phyloP scores from a whole-genome alignment of 2,888 invertebrate species.

The Kryphioiulus occultus region DNA sequence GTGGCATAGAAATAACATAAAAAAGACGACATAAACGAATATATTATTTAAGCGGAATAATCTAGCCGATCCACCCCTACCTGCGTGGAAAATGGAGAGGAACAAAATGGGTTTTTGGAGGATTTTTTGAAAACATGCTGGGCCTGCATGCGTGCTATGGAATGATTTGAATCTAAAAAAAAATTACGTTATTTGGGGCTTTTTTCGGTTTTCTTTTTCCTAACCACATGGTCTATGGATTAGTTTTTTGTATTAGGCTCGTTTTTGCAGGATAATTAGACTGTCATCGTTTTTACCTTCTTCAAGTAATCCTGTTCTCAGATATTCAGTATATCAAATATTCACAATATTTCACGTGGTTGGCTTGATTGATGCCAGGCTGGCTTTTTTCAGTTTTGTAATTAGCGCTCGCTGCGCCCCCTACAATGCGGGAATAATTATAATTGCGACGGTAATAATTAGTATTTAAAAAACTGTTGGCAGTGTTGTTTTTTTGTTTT shows the following conservation, averaged over 20 bases:
- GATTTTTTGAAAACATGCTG: background rate
- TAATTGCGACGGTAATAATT: conserved; percentile 28
- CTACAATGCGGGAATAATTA: background rate
- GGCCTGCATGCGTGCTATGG: background rate
- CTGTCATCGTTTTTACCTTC: conserved; percentile 2
- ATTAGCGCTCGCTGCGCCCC: background rate
- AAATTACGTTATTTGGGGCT: background rate
- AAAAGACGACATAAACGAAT: conserved; percentile 40
- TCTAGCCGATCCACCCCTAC: conserved; percentile 40
- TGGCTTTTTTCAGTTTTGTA: background rate
- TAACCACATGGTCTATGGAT: background rate
- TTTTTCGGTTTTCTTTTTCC: background rate
- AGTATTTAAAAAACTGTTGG: conserved; percentile 15
- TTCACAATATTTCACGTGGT: background rate
- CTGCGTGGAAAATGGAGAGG: conserved; percentile 39
- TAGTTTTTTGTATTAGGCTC: background rate
- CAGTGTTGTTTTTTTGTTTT: conserved; percentile 29
- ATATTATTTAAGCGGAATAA: conserved; percentile 40
- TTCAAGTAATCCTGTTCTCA: conserved; percentile 7
- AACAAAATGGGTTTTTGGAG: background rate
- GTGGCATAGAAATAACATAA: conserved; percentile 39
- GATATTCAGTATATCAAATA: conserved; percentile 29
- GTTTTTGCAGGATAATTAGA: background rate
- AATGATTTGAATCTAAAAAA: background rate
- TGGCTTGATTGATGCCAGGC: background rate